phyloP scores from a whole-genome alignment of 2,113 vertebrate genomes.

The Corvus cornix region DNA sequence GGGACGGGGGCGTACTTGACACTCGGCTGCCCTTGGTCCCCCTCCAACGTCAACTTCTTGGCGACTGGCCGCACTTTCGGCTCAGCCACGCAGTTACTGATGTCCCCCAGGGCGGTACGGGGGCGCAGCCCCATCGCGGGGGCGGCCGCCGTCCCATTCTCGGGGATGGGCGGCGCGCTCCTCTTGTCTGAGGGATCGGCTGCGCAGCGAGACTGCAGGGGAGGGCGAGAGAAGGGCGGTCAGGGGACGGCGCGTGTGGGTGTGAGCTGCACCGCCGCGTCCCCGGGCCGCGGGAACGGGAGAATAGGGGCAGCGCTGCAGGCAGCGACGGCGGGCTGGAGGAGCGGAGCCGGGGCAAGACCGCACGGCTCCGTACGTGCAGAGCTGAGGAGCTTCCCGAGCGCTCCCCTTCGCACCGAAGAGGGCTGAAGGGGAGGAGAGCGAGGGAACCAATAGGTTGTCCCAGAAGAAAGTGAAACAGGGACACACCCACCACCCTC shows the following conservation, averaged over 20 bases:
- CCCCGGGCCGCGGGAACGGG: background rate
- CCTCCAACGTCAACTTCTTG: conserved; percentile 55
- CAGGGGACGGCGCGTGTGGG: too few relatives aligned
- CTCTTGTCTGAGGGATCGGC: background rate
- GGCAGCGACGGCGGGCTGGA: background rate
- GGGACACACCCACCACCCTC: background rate
- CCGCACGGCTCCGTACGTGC: too few relatives aligned
- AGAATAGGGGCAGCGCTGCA: background rate
- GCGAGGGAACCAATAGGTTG: background rate
- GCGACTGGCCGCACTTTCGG: background rate
- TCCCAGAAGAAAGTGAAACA: background rate
- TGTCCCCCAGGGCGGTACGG: conserved; percentile 76
- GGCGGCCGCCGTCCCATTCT: background rate
- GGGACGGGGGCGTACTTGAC: fast-evolving
- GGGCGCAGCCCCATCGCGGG: conserved; percentile 55
- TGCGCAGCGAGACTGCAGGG: background rate
- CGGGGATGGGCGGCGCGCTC: conserved; percentile 61
- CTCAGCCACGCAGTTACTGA: conserved; percentile 69
- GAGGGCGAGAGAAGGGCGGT: too few relatives aligned
- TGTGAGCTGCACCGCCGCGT: background rate
- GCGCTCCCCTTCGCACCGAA: background rate
- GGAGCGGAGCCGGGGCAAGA: background rate
- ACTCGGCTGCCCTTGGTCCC: fast-evolving
- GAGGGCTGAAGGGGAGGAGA: background rate
- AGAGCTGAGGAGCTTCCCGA: too few relatives aligned